Conservation (phyloP, 2,113 vertebrate genomes). For the Cinclus mexicanus region DNA sequence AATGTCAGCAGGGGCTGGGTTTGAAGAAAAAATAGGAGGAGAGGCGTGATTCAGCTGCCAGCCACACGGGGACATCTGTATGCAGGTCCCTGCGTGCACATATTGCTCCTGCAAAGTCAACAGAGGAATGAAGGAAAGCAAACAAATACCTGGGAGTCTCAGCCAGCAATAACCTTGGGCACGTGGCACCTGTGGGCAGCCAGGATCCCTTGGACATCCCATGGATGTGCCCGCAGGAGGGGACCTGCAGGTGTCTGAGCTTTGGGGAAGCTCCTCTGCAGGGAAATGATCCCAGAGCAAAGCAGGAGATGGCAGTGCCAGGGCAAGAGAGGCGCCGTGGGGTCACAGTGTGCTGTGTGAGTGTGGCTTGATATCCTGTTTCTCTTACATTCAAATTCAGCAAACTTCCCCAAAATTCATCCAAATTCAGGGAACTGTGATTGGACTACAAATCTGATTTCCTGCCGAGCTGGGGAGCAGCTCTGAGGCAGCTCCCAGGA, state of each 20-base stretch:
- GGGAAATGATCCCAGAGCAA: neutral
- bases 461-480: neutral
- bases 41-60: neutral
- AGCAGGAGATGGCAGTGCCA: fast-evolving
- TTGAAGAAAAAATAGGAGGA: neutral
- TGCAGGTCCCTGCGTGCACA: neutral
- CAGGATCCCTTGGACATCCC: neutral
- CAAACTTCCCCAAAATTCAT: no score
- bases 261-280: neutral
- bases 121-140: neutral
- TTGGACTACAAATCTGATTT: neutral
- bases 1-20: neutral
- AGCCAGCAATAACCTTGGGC: neutral
- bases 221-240: fast-evolving
- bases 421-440: neutral
- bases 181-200: fast-evolving
- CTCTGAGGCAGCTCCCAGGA: neutral
- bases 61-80: neutral
- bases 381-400: neutral
- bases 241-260: neutral
- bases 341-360: fast-evolving
- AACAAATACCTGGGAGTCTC: neutral
- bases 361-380: fast-evolving
- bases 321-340: fast-evolving
- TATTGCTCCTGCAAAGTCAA: conserved; percentile 18